Base-by-base conservation (phyloP, 2,797 vertebrate genomes). In the Leptodactylus fallax region DNA sequence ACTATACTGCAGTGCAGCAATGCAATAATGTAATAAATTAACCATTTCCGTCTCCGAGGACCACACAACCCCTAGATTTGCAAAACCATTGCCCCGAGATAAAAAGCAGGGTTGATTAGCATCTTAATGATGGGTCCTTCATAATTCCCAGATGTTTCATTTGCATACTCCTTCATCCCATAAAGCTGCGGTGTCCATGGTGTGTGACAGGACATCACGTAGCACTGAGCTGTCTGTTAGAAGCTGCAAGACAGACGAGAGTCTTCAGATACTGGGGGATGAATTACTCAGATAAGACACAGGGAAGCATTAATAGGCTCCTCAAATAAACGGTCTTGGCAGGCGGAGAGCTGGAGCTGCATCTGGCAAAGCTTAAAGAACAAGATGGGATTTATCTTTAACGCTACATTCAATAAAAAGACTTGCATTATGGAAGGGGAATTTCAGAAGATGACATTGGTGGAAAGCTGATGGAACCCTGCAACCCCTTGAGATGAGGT, bases 1-100 rank as follows among this genome's bases (percentile, higher is more conserved):
- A 9, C 12, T 11, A 36, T 27, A 11, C 25, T 86, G 77, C 85
- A 86, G 19, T 49, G 67, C 85, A 81, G 63, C 55, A 60, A 60
- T 49, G 5, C n/a, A 27, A 81, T 45, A 19, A 47, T 36, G 5
- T 16, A 25, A 61, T 61, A 81, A 63, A 74, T 61, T 7, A 60
- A 51, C 7, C 36, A 25, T 11, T 11, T 71, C 13, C 12, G 56
- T 12, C 69, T 72, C 58, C 69, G 36, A 79, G 55, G 23, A 23
- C 27, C 21, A 11, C 7, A 47, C 2, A 60, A 13, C 61, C 23
- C 23, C n/a, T 51, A 2, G 0, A 76, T 67, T 27, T 36, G 49
- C 21, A 78, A 36, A 21, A 13, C 55, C 72, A 16, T 16, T 79
- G 53, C n/a, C 53, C 13, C 3, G 12, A 65, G 13, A 8, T 12